These are phyloP conservation scores for Drosophila elegans DNA, from an alignment of 1,140 invertebrate species.

Conservation along the genomic window DNA sequence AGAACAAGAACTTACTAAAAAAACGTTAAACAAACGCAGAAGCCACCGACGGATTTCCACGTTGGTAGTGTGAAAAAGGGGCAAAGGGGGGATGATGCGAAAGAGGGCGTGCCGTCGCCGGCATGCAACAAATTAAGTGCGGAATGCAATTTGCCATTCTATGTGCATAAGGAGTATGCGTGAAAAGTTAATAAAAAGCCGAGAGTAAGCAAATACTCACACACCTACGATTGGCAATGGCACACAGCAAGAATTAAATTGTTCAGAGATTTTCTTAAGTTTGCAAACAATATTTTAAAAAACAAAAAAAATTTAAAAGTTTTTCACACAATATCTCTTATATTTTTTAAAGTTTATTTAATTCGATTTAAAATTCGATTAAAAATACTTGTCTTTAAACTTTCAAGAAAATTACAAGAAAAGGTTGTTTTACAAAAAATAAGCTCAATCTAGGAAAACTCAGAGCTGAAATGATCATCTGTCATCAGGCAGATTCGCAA, in stretches of 20 bases:
- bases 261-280: background rate
- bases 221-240: conserved; percentile 10
- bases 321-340: too few relatives aligned
- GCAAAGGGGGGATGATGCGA: background rate
- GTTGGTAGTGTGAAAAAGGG: conserved; percentile 4
- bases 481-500: too few relatives aligned
- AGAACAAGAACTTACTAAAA: conserved; percentile 8
- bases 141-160: conserved; percentile 61
- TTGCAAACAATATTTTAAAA: background rate
- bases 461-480: too few relatives aligned
- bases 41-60: conserved; percentile 15
- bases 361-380: too few relatives aligned
- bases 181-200: conserved; percentile 51
- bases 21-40: conserved; percentile 43
- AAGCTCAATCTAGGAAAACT: too few relatives aligned
- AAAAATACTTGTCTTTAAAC: too few relatives aligned
- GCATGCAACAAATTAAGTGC: conserved; percentile 74
- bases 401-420: too few relatives aligned
- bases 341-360: too few relatives aligned
- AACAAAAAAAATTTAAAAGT: too few relatives aligned
- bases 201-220: conserved; percentile 36
- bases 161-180: conserved; percentile 12
- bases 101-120: conserved; percentile 33
- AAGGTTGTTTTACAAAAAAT: too few relatives aligned
- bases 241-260: conserved; percentile 6